Conservation (phyloP, 2,797 vertebrate genomes). For the Champsocephalus esox region DNA sequence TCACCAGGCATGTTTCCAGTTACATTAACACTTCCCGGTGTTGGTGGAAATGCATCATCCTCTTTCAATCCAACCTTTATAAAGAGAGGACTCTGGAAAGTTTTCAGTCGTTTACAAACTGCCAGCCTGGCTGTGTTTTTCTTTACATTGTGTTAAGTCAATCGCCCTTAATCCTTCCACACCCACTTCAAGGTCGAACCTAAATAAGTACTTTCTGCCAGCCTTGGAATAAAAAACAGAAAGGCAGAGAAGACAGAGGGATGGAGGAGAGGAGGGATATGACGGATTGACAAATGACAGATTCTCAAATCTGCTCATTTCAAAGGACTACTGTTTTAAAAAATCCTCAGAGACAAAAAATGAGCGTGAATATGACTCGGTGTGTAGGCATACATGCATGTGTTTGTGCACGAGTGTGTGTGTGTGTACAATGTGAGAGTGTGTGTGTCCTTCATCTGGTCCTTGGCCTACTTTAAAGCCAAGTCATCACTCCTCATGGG, state of each 20-base stretch:
- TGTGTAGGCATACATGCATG: slow-evolving; percentile 28
- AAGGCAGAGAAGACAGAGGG: slow-evolving; percentile 30
- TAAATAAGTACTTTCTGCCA: slow-evolving; percentile 34
- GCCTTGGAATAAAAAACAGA: slow-evolving; percentile 35
- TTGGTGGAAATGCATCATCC: slow-evolving; percentile 50
- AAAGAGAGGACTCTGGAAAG: slow-evolving; percentile 34
- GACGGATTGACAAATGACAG: slow-evolving; percentile 57
- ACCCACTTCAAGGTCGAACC: slow-evolving; percentile 59
- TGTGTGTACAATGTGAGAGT: slow-evolving; percentile 27
- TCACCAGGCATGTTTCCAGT: slow-evolving; percentile 34
- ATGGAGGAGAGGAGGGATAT: slow-evolving; percentile 40
- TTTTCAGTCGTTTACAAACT: slow-evolving; percentile 45
- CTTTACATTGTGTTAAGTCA: slow-evolving; percentile 40
- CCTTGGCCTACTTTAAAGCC: slow-evolving; percentile 81
- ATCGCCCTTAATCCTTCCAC: slow-evolving; percentile 32
- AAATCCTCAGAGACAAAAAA: slow-evolving; percentile 74
- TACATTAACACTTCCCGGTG: slow-evolving; percentile 12
- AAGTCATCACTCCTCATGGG: slow-evolving; percentile 72
- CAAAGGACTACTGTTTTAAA: slow-evolving; percentile 78
- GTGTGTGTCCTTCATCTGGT: slow-evolving; percentile 72
- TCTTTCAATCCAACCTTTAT: slow-evolving; percentile 10
- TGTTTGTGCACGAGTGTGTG: slow-evolving; percentile 17
- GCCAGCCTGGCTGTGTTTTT: slow-evolving; percentile 17
- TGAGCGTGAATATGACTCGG: slow-evolving; percentile 68
- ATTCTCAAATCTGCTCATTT: slow-evolving; percentile 76